Evolutionary conservation across 2,888 invertebrate genomes (phyloP), one percentile per base, ranked within the genome.

Genomic region (Leucoptera coffeella): DNA sequence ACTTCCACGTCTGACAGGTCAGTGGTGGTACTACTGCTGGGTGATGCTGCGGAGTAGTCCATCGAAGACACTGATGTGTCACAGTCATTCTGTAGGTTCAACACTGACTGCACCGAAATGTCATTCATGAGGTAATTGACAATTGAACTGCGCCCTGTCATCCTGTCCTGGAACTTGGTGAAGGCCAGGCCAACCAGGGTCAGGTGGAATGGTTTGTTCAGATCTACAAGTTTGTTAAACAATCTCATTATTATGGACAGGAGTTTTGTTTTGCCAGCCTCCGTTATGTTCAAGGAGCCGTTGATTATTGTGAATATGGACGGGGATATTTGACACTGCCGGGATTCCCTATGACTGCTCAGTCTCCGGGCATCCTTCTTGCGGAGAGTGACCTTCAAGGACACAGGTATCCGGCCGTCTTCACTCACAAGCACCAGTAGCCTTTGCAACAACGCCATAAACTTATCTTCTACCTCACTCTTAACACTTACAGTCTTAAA

Each of bases 131-230:
- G 61, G 45, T 83, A 86, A 32, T 81, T 82, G 4, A 83, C 79
- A 38, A 87, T 82, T 9, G 84, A 83, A 40, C 81, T 76, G 35
- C 77, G 74, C 2, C 82, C 82, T 3, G 74, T 75, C 47, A 77
- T 78, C 30, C 78, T 72, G 38, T 82, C 85, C 39, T 81, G 80
- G 45, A 88, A 87, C 51, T 87, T 87, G 2, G 85, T 84, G 48
- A 87, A 87, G 12, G 85, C 83, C 42, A 87, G 60, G n/a, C 87
- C 88, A 30, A 88, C 67, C 28, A 87, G 57, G 1, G 86, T 87
- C 40, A 88, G 78, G 54, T 85, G 85, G 59, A 85, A 88, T 34
- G 84, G 82, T 57, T 81, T 80, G 14, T 75, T 72, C 35, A 81
- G 67, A 45, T 85, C 78, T 30, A 86, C 79, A 32, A 82, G 73